These are phyloP conservation scores for Atta colombica DNA, from an alignment of 1,140 invertebrate species.

Conservation along the genomic window DNA sequence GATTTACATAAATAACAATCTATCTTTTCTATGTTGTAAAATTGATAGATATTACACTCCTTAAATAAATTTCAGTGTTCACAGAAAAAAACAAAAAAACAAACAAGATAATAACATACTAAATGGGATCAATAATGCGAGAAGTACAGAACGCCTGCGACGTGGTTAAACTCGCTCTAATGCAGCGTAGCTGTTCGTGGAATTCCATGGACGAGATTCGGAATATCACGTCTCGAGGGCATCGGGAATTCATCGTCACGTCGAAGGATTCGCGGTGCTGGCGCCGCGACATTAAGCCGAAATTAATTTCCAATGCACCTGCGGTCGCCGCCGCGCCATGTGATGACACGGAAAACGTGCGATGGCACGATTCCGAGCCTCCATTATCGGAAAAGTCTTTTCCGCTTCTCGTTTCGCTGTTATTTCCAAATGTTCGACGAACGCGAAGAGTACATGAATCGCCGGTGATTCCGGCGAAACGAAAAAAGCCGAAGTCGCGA, in stretches of 20 bases:
- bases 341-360: constrained; percentile 47
- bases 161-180: constrained; percentile 41
- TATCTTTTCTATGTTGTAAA: background rate
- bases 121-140: constrained; percentile 19
- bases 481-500: constrained; percentile 51
- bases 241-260: constrained; percentile 63
- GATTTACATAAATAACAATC: background rate
- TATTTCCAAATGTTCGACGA: constrained; percentile 63
- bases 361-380: constrained; percentile 64
- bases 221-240: constrained; percentile 57
- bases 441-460: background rate
- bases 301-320: constrained; percentile 82
- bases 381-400: constrained; percentile 80
- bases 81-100: background rate
- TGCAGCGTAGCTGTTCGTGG: constrained; percentile 16
- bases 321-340: constrained; percentile 59
- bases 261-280: constrained; percentile 54
- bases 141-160: constrained; percentile 8
- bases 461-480: constrained; percentile 33
- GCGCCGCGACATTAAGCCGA: constrained; percentile 70
- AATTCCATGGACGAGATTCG: constrained; percentile 44
- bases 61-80: background rate
- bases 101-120: background rate
- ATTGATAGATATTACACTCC: constrained; percentile 5
- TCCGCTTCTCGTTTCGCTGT: constrained; percentile 71